Evolutionary conservation across 2,888 invertebrate species (phyloP), one percentile per base, ranked within the genome.

Genomic region (Pharmacophagus antenor): DNA sequence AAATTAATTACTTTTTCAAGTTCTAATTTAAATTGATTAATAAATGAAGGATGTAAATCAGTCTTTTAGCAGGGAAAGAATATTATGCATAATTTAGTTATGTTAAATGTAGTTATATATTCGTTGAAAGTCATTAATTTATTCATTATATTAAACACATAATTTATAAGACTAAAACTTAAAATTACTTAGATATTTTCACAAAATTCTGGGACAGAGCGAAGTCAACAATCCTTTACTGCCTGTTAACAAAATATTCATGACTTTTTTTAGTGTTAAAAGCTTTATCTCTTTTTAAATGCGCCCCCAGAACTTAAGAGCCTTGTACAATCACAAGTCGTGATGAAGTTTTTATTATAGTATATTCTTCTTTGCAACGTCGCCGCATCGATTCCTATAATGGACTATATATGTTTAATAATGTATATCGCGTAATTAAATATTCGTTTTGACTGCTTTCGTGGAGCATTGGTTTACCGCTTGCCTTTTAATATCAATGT

Each of bases 221-320:
- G 21, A 46, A 49, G 23, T 54, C 23, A 55, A 21, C 72, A 79
- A 81, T 82, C 83, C 73, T 84, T 87, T 80, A 86, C 87, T 86
- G 84, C 85, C 79, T 81, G 86, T 84, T 86, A 82, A 85, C 83
- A 81, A 81, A 82, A 76, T 76, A 78, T 73, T 76, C 71, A 76
- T 70, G 71, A 76, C 79, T 84, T 83, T 84, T 85, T 84, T 56
- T 77, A 73, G 76, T 77, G 77, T 80, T 76, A 73, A 75, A 74
- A 76, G 70, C 76, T 74, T 85, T 86, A 85, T 85, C 85, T 81
- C 74, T 74, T 79, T 84, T 82, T 79, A 81, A 77, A 80, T 82
- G 82, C 80, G 76, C 78, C 72, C 76, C 76, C 80, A 77, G 81
- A 83, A 82, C 82, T 84, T 83, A 85, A 85, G 73, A 82, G 78